Percentiles rank a stretch among this genome's conserved stretches.
Evolutionary conservation across 2,888 invertebrate genomes (phyloP).

Genomic region (Plagiodera versicolora): DNA sequence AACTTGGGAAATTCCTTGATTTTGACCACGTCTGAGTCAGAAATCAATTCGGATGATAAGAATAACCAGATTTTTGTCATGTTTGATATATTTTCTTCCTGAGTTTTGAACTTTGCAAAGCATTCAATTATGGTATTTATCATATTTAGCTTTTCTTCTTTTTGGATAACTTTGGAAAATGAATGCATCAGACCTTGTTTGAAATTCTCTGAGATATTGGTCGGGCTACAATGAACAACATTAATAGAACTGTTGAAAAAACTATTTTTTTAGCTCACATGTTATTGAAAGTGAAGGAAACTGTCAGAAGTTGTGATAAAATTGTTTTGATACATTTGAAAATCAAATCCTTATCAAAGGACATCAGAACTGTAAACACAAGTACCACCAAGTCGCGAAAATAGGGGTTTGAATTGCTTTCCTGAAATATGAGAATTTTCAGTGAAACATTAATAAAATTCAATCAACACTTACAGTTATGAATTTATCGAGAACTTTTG

Average conservation of each 20-base stretch:
- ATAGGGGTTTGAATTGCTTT: conserved; percentile 19
- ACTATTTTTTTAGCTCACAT: no score
- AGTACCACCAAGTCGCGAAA: conserved; percentile 22
- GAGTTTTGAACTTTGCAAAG: conserved; percentile 22
- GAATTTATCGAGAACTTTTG: conserved; percentile 27
- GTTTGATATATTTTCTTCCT: conserved; percentile 25
- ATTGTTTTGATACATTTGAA: conserved; percentile 17
- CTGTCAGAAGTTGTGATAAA: conserved; percentile 19
- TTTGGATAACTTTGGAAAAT: conserved; percentile 22
- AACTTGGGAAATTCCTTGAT: conserved; percentile 25
- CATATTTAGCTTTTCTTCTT: conserved; percentile 25
- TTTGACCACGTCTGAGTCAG: conserved; percentile 23
- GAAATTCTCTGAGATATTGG: conserved; percentile 13
- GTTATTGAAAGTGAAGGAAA: conserved; percentile 17
- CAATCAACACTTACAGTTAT: conserved; percentile 27
- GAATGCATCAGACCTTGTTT: conserved; percentile 18
- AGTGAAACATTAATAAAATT: background rate
- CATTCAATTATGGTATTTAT: conserved; percentile 22
- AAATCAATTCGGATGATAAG: conserved; percentile 24
- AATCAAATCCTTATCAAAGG: conserved; percentile 19
- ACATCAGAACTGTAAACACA: conserved; percentile 22
- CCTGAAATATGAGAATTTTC: conserved; percentile 16
- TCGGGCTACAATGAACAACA: conserved; percentile 18
- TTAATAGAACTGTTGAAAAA: no score
- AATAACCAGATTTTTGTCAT: conserved; percentile 34